phyloP scores from a whole-genome alignment of 2,797 vertebrate genomes.

The Microctenopoma stevenorrisi region DNA sequence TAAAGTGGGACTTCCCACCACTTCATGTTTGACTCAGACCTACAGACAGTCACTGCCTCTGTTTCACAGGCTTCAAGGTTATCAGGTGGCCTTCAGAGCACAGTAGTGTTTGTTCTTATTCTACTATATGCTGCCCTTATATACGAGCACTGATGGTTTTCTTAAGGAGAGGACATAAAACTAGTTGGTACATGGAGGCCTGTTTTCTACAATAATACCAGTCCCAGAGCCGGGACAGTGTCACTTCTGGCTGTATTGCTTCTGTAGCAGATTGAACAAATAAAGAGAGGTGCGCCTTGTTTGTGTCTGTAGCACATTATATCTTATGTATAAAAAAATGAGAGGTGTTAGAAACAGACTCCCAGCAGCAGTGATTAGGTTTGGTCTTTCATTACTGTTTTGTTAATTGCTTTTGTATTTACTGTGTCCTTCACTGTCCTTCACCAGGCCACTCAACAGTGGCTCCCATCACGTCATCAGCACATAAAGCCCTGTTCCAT shows the following conservation, averaged over 20 bases:
- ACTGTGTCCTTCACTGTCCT: not conserved
- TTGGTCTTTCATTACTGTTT: not conserved
- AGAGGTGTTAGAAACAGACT: no score
- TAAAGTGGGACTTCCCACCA: constrained; percentile 24
- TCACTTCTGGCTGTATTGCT: no score
- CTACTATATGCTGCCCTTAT: not conserved
- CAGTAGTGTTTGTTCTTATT: not conserved
- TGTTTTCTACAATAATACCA: not conserved
- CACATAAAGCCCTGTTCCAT: constrained; percentile 49
- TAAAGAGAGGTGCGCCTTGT: no score
- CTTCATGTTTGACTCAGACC: constrained; percentile 22
- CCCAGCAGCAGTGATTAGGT: not conserved
- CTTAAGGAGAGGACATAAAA: not conserved
- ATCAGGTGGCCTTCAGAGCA: constrained; percentile 24
- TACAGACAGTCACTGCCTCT: constrained; percentile 31
- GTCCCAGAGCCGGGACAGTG: no score
- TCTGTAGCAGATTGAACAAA: no score
- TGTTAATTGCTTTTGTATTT: not conserved
- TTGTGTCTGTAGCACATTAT: no score
- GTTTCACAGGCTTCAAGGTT: constrained; percentile 40
- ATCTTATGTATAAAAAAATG: no score
- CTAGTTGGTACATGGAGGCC: not conserved
- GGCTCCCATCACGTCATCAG: constrained; percentile 20
- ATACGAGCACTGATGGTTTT: not conserved
- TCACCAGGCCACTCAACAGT: constrained; percentile 40